Conservation (phyloP, 2,888 invertebrate species). For the Mechanitis mazaeus region DNA sequence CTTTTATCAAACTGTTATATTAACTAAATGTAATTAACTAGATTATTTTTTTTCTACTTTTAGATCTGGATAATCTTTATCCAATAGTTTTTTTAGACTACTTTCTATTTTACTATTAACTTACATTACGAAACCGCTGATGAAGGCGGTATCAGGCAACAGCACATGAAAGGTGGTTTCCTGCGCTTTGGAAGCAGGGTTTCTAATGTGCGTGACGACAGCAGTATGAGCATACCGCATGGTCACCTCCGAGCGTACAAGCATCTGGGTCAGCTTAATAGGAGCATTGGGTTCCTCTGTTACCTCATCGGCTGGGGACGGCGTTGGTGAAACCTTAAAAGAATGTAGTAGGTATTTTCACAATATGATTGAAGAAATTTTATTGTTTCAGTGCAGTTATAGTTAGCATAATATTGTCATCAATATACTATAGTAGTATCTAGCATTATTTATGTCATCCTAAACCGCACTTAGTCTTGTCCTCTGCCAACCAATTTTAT, state of each 20-base stretch:
- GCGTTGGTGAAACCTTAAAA: slow-evolving; percentile 51
- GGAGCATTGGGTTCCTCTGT: slow-evolving; percentile 52
- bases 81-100: too few species aligned
- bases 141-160: slow-evolving; percentile 82
- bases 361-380: too few species aligned
- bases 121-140: slow-evolving; percentile 82
- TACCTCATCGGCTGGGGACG: slow-evolving; percentile 29
- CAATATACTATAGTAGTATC: too few species aligned
- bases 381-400: too few species aligned
- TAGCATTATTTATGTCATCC: neutral
- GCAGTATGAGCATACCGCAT: slow-evolving; percentile 81
- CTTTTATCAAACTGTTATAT: too few species aligned
- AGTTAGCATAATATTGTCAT: too few species aligned
- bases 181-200: slow-evolving; percentile 76
- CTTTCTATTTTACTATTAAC: slow-evolving; percentile 24
- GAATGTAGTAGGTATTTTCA: slow-evolving; percentile 69
- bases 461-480: too few species aligned
- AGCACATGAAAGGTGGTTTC: slow-evolving; percentile 81
- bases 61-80: too few species aligned
- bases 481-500: too few species aligned
- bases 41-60: too few species aligned
- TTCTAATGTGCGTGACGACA: slow-evolving; percentile 79
- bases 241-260: slow-evolving; percentile 77
- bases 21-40: too few species aligned
- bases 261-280: slow-evolving; percentile 77